Conservation (phyloP, 2,797 vertebrate species). For the Peromyscus attwateri region DNA sequence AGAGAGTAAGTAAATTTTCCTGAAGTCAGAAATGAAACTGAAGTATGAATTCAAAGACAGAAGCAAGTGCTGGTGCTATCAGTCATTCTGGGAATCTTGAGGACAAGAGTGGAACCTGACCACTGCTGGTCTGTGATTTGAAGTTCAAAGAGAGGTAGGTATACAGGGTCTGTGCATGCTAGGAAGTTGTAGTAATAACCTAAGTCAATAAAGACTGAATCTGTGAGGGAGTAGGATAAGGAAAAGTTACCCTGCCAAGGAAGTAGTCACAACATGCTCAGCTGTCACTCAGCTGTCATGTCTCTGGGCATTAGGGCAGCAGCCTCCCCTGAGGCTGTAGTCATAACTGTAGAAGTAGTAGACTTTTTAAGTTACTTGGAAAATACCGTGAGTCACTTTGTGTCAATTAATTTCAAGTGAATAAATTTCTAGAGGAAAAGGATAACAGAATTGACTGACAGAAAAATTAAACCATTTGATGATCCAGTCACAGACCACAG, state of each 20-base stretch:
- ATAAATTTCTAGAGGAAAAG: neutral
- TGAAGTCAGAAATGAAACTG: neutral
- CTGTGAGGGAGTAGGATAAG: neutral
- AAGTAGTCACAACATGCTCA: no score
- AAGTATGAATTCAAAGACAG: neutral
- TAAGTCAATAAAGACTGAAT: neutral
- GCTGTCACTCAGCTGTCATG: neutral
- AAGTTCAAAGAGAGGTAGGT: neutral
- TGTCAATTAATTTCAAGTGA: neutral
- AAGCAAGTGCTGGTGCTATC: neutral
- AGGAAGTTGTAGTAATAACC: neutral
- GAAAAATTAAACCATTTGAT: neutral
- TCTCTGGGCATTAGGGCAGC: neutral
- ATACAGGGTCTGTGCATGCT: neutral
- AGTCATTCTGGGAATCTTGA: neutral
- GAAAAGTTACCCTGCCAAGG: neutral
- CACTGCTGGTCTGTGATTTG: neutral
- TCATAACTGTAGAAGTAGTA: neutral
- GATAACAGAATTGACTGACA: neutral
- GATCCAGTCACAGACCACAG: neutral
- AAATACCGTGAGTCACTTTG: neutral
- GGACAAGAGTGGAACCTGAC: neutral
- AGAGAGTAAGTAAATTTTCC: neutral
- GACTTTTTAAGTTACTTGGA: neutral
- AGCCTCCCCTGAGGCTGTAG: neutral